A percentile compares a stretch with the other conserved stretches of the same genome.
phyloP scores from a whole-genome alignment of 2,888 invertebrate species.

The Tricholauxania praeusta region DNA sequence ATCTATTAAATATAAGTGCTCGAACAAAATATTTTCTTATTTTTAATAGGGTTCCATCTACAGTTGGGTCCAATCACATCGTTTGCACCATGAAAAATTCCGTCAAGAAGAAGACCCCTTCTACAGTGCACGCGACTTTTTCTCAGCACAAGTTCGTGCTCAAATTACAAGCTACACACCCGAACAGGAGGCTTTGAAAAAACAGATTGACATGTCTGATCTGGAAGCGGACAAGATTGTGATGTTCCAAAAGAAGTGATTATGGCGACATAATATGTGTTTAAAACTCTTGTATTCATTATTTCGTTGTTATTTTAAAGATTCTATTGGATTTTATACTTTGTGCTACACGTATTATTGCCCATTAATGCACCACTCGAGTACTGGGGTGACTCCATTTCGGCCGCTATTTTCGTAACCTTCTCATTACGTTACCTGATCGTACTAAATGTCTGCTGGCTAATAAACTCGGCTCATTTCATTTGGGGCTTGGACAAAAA shows the following conservation, averaged over 20 bases:
- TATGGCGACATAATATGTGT: not conserved
- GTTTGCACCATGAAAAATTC: slow-evolving; percentile 84
- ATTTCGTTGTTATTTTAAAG: slow-evolving; percentile 67
- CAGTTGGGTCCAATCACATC: slow-evolving; percentile 85
- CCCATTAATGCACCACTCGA: slow-evolving; percentile 83
- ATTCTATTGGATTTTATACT: slow-evolving; percentile 77
- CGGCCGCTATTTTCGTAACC: slow-evolving; percentile 74
- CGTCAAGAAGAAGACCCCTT: slow-evolving; percentile 85
- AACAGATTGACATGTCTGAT: slow-evolving; percentile 83
- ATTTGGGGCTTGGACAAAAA: slow-evolving; percentile 81
- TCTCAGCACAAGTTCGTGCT: slow-evolving; percentile 83
- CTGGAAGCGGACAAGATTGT: slow-evolving; percentile 81
- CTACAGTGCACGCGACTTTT: slow-evolving; percentile 82
- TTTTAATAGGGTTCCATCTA: slow-evolving; percentile 80
- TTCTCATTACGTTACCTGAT: slow-evolving; percentile 78
- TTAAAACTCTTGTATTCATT: slow-evolving; percentile 6
- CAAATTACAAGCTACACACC: slow-evolving; percentile 76
- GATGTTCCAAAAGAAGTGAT: slow-evolving; percentile 84
- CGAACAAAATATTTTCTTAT: not conserved
- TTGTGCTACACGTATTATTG: slow-evolving; percentile 75
- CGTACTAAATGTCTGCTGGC: slow-evolving; percentile 75
- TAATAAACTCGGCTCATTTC: slow-evolving; percentile 79
- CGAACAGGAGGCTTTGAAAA: slow-evolving; percentile 74
- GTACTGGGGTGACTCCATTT: slow-evolving; percentile 80
- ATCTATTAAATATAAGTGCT: no score